Evolutionary conservation across 1,140 invertebrate genomes (phyloP), one percentile per base, ranked within the genome.

Genomic region (Nomia melanderi): DNA sequence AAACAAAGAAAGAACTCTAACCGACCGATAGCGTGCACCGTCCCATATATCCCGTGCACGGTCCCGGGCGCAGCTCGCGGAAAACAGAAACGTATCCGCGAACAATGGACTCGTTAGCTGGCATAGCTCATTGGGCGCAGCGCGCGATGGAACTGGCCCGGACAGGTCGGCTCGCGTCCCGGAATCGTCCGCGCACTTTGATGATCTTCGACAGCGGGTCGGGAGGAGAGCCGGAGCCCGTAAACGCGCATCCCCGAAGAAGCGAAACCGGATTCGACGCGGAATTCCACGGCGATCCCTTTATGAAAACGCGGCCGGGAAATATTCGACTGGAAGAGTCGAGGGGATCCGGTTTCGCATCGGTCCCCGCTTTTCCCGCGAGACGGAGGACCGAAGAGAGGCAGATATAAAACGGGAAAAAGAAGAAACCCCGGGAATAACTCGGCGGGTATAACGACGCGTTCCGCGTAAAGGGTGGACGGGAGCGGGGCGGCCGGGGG

Each of bases 41-140:
- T n/a, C n/a, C n/a, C n/a, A n/a, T n/a, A n/a, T n/a, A n/a, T n/a
- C n/a, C n/a, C n/a, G n/a, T n/a, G n/a, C n/a, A n/a, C n/a, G n/a
- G n/a, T n/a, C n/a, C n/a, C n/a, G 60, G 59, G 66, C 76, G 62
- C 47, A n/a, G 47, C 20, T 76, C 69, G 74, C 65, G 76, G 44
- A 69, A 78, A 86, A 77, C 72, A 64, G 73, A 73, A 81, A 79
- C 74, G 79, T 54, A 56, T 75, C 67, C 31, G 31, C 70, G 80
- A 73, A 82, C 81, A 83, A 83, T 83, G 76, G 69, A 71, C 84
- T 87, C 82, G 82, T 87, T 82, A 86, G 77, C 63, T 44, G 72
- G 53, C 47, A 44, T 66, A 70, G 57, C 60, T 84, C 77, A 81
- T 84, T 77, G 69, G 64, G 50, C 41, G 47, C 71, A 60, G 74